Base-by-base conservation (phyloP, 2,113 vertebrate species). In the Thunnus thynnus region DNA sequence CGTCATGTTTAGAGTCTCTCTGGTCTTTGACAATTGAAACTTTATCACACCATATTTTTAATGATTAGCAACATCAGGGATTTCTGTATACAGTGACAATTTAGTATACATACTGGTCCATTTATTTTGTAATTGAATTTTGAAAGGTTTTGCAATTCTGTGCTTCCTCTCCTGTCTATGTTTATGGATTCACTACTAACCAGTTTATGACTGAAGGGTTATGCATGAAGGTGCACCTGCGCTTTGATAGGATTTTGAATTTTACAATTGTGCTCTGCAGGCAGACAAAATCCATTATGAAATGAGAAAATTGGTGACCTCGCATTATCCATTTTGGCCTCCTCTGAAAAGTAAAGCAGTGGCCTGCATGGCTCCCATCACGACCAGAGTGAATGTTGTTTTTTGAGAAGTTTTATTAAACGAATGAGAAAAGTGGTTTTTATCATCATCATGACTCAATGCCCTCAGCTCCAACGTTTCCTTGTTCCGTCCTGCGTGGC, bases 221-320 rank as follows among this genome's bases (percentile, higher is more conserved):
- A 36, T 41, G 27, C 7, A 36, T 8, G 54, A 16, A 61, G 32
- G 51, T 55, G 57, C 54, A 54, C 47, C 64, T 71, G 63, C 5
- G 55, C 62, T 76, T 76, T 79, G 63, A 74, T 54, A 57, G n/a
- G 44, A 64, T 78, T 61, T 76, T 71, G 55, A 57, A 88, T 82
- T 79, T 80, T 25, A 82, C 63, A 72, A 72, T 64, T 78, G 81
- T 48, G 47, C 75, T 67, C 54, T 25, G 27, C 51, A 82, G 75
- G 55, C 48, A 30, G 5, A 72, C 27, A 71, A 65, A 84, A 74
- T 66, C 63, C 70, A 83, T 82, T 80, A 63, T 56, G 73, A 77
- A 77, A 65, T 56, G 56, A 84, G 69, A 70, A 86, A 70, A 84
- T 13, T 25, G 36, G 54, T 48, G 80, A 75, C 73, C 80, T 83